Base-by-base conservation (phyloP, 2,113 vertebrate species). In the Passerina amoena region DNA sequence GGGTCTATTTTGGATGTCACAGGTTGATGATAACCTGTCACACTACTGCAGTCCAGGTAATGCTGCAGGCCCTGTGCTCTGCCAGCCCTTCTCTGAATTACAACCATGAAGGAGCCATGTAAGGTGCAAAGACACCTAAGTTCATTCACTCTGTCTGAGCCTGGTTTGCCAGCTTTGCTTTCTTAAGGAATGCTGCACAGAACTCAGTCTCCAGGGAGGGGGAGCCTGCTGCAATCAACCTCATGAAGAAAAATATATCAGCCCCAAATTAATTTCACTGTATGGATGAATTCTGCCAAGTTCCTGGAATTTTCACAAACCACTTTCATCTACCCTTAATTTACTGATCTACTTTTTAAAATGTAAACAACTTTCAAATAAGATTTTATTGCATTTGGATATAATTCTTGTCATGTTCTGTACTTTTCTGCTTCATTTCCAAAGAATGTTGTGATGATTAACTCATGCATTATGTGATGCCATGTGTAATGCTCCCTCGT, bases 331-430 rank as follows among this genome's bases (percentile, higher is more conserved):
- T 28, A 78, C 14, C 17, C 42, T 54, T 89, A 88, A 81, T 68
- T 79, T 72, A 87, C 6, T 5, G 53, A 57, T 83, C 23, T 94
- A 40, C 17, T 92, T 81, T 82, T 76, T 10, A 60, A 90, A 86
- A 56, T 17, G 8, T 79, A 94, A 91, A 86, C 16, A 83, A 82
- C 35, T 88, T 90, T 69, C 50, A 88, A 50, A 38, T 53, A 80
- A 90, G 42, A 79, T 76, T 79, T 65, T 40, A 76, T 59, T 72
- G 31, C 61, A 47, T 79, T 77, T 63, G 19, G 86, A 31, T 86
- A 83, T 82, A 16, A 70, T 65, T 76, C 72, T 72, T 81, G 38
- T 77, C 35, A 11, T 64, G 30, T 84, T 70, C 56, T 53, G 15
- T 57, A 50, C 12, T 64, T 84, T 69, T 83, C 68, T 91, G 82